phyloP scores from a whole-genome alignment of 2,113 vertebrate species.

The Clarias macrocephalus region DNA sequence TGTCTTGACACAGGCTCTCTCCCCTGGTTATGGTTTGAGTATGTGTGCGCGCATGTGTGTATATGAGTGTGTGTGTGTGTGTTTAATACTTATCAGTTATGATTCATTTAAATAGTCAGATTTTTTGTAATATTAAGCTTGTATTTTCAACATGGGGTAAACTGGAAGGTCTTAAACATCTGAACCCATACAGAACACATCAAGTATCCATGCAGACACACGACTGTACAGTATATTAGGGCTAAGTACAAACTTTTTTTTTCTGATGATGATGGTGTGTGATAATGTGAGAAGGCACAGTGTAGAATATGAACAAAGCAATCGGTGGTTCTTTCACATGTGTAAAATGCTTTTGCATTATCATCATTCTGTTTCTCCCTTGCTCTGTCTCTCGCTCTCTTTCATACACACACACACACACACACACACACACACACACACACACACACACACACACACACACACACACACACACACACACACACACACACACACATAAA shows the following conservation, averaged over 20 bases:
- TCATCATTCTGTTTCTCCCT: neutral
- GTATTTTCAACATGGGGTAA: neutral
- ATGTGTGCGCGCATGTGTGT: too few relatives aligned
- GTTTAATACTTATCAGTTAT: too few relatives aligned
- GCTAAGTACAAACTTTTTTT: neutral
- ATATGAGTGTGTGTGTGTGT: too few relatives aligned
- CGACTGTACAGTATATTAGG: neutral
- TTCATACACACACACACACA: neutral
- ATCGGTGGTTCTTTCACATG: neutral
- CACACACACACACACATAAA: neutral
- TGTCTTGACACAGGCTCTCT: neutral
- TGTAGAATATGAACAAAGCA: neutral
- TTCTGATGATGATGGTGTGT: neutral
- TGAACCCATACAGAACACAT: neutral
- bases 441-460: neutral
- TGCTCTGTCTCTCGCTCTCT: too few relatives aligned
- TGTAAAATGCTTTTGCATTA: neutral
- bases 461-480: neutral
- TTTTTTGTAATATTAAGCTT: neutral
- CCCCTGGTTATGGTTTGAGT: neutral
- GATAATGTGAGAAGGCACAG: neutral
- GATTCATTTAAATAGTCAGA: neutral
- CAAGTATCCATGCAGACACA: neutral
- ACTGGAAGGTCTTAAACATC: neutral
- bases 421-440: neutral